Base-by-base conservation (phyloP, 2,888 invertebrate species). In the Chaitophorus viminalis region DNA sequence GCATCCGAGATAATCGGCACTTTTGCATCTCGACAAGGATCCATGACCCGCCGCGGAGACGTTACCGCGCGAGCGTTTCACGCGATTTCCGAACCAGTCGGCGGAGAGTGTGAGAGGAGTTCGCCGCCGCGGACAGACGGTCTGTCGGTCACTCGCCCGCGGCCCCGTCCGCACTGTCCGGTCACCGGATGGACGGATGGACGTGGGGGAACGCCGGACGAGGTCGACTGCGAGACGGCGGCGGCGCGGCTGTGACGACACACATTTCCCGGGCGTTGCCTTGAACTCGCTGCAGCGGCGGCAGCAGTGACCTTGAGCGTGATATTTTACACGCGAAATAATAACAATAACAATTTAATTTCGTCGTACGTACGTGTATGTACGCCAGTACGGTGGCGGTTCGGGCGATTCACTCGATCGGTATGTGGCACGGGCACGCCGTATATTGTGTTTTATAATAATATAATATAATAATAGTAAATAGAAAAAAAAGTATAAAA, bases 231-330 rank as follows among this genome's bases (percentile, higher is more conserved):
- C 46, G 46, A 11, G 82, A 25, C 21, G 21, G 25, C 72, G 72
- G n/a, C 46, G 82, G 11, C 39, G 54, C 76, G 46, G n/a, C 68
- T 18, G 77, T 77, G 85, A 85, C 77, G 77, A 85, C 77, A 85
- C 77, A 77, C 68, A 77, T 85, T 68, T 85, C 33, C 25, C 75
- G 77, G 39, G 65, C 21, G 25, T 52, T 46, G 68, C 85, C 85
- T 85, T 85, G 70, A 85, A 85, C 77, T 77, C 85, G 75, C 68
- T 1, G 25, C 54, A n/a, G 21, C 72, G 54, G 25, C 60, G 39
- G 39, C n/a, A 8, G 39, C 74, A 54, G 21, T 21, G 85, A 77
- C 85, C 85, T 85, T 85, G 77, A 76, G 77, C 76, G 31, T 31
- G 31, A 31, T 31, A n/a, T 46, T 76, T 60, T 60, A 52, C 18